Percentiles rank a stretch among this genome's conserved stretches.
phyloP scores from a whole-genome alignment of 2,113 vertebrate species.

The human region DNA sequence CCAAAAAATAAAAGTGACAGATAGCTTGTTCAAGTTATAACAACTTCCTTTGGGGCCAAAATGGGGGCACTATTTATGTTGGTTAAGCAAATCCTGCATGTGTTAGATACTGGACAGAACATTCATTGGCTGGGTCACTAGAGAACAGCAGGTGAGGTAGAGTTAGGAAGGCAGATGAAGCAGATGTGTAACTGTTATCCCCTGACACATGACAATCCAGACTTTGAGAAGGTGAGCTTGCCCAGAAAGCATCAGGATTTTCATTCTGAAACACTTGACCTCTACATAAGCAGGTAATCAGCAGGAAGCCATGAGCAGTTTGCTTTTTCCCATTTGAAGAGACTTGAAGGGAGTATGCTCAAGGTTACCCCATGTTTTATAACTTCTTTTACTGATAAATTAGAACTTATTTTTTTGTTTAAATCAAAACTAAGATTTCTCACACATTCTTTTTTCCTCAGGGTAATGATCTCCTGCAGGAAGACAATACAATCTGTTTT shows the following conservation, averaged over 20 bases:
- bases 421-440: background rate
- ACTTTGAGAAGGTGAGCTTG: background rate
- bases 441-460: background rate
- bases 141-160: background rate
- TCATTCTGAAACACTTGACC: background rate
- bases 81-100: background rate
- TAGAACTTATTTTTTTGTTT: background rate
- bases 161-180: background rate
- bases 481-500: background rate
- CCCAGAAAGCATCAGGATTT: background rate
- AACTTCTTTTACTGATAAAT: background rate
- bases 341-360: background rate
- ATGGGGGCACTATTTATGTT: background rate
- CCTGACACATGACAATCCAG: background rate
- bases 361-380: background rate
- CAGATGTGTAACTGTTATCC: background rate
- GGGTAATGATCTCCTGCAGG: background rate
- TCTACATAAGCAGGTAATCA: background rate
- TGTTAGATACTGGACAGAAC: background rate
- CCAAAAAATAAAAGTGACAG: constrained; percentile 15
- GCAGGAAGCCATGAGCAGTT: background rate
- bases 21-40: background rate
- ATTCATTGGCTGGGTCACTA: background rate
- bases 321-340: background rate
- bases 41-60: background rate